Evolutionary conservation across 2,113 vertebrate species (phyloP), one percentile per base, ranked within the genome.

Genomic region (Myrmecophaga tridactyla): DNA sequence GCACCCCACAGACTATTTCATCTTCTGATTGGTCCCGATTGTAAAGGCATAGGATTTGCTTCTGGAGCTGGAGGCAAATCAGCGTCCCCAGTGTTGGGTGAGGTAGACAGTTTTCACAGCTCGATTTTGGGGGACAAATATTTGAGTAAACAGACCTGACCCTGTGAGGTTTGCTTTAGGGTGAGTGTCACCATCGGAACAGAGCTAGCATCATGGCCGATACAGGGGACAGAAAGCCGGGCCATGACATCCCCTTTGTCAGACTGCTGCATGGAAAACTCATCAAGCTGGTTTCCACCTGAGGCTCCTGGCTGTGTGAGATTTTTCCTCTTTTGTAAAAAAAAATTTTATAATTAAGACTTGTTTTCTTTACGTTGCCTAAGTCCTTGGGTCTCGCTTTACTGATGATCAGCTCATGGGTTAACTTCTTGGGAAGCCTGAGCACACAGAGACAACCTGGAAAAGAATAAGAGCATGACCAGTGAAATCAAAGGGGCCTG

Each of bases 41-140:
- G 99, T 98, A 99, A 98, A 99, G 99, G 99, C 99, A 99, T 99
- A 98, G 98, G 99, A 98, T 98, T 98, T 95, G 97, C 97, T 98
- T 98, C 98, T 96, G 86, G 96, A 98, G 98, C 98, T 98, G 98
- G 98, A 99, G 99, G 98, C 98, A 99, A 98, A 99, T 99, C 98
- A 97, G 96, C 98, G 98, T 97, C 97, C 95, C 94, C 95, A 98
- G 98, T 89, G 98, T 98, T 97, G 97, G 98, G 98, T 98, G 98
- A 97, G 98, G 98, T 98, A 98, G 98, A 98, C 98, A 98, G 97
- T 98, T 98, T 99, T 98, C 98, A 97, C 98, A 98, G 98, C 98
- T 99, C 95, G 96, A 98, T 98, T 98, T 98, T 98, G 93, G 94
- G 94, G 96, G 94, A 96, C 86, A 97, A 98, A 96, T 94, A 87